These are phyloP conservation scores for Trinorchestia longiramus DNA, from an alignment of 1,140 invertebrate genomes.

Conservation along the genomic window DNA sequence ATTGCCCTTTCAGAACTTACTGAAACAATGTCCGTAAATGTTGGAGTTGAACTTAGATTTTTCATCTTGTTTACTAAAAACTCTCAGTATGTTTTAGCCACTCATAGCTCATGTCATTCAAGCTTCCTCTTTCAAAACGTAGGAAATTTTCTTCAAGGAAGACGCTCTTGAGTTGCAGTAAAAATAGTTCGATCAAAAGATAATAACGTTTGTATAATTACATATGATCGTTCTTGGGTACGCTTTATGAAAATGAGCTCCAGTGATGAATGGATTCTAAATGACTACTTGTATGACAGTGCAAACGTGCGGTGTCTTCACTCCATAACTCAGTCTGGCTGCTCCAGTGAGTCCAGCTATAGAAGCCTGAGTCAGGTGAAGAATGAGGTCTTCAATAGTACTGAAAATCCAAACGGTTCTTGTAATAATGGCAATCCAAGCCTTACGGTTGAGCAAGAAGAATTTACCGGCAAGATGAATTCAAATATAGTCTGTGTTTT, in stretches of 20 bases:
- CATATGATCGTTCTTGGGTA: background rate
- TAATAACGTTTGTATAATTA: background rate
- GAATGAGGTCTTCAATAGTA: background rate
- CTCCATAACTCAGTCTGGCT: background rate
- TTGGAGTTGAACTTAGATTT: background rate
- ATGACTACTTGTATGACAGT: background rate
- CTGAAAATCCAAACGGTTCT: background rate
- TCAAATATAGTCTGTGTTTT: background rate
- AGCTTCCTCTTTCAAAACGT: background rate
- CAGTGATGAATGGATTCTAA: background rate
- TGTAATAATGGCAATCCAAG: background rate
- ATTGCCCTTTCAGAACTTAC: background rate
- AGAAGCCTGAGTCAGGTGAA: background rate
- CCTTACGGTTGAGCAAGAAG: background rate
- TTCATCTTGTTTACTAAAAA: background rate
- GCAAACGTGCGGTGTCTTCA: background rate
- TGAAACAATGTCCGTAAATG: background rate
- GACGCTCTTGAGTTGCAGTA: background rate
- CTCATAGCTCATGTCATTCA: background rate
- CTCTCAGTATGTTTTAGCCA: background rate
- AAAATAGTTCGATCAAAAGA: background rate
- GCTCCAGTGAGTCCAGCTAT: background rate
- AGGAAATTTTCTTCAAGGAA: background rate
- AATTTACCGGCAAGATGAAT: background rate
- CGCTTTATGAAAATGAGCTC: background rate